Conservation (phyloP, 2,888 invertebrate genomes). For the Andricus curvator region DNA sequence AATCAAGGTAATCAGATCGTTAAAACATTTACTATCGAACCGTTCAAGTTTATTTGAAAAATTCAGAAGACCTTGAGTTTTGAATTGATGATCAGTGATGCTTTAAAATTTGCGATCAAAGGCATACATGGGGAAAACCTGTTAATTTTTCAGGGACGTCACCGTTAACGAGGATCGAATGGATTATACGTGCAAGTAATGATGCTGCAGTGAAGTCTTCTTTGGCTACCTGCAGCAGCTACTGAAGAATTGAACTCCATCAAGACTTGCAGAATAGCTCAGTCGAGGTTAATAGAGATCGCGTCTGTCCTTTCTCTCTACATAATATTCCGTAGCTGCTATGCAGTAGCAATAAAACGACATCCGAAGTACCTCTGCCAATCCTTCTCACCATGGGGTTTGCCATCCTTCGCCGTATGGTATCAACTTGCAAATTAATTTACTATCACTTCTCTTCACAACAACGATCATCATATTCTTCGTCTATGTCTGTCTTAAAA, state of each 20-base stretch:
- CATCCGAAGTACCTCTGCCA: constrained; percentile 21
- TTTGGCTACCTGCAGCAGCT: constrained; percentile 49
- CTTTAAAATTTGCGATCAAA: not conserved
- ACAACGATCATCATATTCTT: not conserved
- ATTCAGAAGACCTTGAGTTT: not conserved
- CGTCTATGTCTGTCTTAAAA: not conserved
- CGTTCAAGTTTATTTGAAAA: too few species aligned
- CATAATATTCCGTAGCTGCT: constrained; percentile 58
- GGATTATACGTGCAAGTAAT: constrained; percentile 67
- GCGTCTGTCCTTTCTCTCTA: constrained; percentile 65
- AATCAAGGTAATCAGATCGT: too few species aligned
- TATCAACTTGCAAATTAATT: constrained; percentile 29
- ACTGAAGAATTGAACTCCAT: constrained; percentile 64
- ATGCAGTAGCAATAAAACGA: constrained; percentile 42
- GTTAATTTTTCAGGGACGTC: not conserved
- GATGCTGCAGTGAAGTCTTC: constrained; percentile 55
- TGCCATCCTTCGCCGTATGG: not conserved
- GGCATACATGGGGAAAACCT: not conserved
- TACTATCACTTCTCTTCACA: constrained; percentile 11
- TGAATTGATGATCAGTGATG: not conserved
- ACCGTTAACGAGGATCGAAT: constrained; percentile 64
- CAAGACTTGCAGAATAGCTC: constrained; percentile 54
- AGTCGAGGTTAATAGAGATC: constrained; percentile 72
- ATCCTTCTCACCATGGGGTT: constrained; percentile 14
- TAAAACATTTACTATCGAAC: too few species aligned